Percentiles rank a stretch among this genome's conserved stretches.
Conservation (phyloP, 2,113 vertebrate species). For the Carollia perspicillata region DNA sequence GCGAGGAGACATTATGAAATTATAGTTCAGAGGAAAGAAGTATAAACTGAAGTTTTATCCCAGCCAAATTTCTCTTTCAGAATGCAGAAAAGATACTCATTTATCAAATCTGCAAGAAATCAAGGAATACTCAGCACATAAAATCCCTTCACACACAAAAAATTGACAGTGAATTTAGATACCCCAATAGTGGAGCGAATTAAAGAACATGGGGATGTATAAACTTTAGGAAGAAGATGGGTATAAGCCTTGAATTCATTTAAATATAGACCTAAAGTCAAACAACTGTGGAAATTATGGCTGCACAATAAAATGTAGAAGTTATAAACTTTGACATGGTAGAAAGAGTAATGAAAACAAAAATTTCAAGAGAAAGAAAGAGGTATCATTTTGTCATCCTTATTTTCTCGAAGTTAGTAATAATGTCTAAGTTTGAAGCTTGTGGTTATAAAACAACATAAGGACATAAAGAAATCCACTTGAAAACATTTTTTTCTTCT, state of each 20-base stretch:
- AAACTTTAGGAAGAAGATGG: background rate
- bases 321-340: background rate
- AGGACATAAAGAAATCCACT: background rate
- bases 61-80: background rate
- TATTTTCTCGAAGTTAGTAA: background rate
- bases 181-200: background rate
- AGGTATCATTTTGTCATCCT: background rate
- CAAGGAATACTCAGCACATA: background rate
- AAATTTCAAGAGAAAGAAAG: background rate
- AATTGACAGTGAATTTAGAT: background rate
- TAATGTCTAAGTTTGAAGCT: background rate
- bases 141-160: background rate
- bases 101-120: conserved; percentile 5
- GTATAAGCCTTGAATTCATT: background rate
- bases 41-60: background rate
- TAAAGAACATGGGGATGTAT: background rate
- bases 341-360: background rate
- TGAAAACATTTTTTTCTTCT: conserved; percentile 26
- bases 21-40: background rate
- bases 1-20: background rate
- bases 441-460: background rate
- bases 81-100: background rate
- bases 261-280: background rate
- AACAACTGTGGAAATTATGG: background rate
- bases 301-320: background rate